Conservation (phyloP, 2,888 invertebrate genomes). For the Lasioglossum zephyrum region DNA sequence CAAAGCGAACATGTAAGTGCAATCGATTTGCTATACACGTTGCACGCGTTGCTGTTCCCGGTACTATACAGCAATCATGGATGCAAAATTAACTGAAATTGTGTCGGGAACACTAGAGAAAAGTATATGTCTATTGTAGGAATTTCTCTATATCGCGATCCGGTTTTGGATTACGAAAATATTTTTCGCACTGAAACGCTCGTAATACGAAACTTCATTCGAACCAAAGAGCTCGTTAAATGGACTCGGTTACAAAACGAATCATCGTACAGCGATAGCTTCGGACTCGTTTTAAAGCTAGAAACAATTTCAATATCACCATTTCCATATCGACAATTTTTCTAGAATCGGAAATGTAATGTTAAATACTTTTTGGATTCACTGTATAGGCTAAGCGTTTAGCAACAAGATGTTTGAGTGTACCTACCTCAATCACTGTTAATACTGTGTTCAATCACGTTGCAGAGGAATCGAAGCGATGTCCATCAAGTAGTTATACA, state of each 20-base stretch:
- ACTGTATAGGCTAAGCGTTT: not conserved
- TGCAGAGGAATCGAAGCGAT: constrained; percentile 79
- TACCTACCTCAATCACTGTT: not conserved
- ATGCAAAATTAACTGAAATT: constrained; percentile 77
- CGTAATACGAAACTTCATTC: not conserved
- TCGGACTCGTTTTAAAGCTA: not conserved
- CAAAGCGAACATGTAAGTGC: constrained; percentile 69
- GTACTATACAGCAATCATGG: constrained; percentile 70
- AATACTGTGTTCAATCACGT: constrained; percentile 42
- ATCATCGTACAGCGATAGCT: too few species aligned
- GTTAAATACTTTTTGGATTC: not conserved
- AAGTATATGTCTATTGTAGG: not conserved
- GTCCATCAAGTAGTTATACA: constrained; percentile 87
- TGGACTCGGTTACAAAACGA: too few species aligned
- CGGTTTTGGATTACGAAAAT: not conserved
- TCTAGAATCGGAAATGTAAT: not conserved
- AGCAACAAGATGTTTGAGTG: not conserved
- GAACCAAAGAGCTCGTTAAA: too few species aligned
- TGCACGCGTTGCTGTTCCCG: constrained; percentile 55
- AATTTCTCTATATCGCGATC: not conserved
- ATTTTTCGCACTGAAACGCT: not conserved
- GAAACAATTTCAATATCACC: not conserved
- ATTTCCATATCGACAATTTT: not conserved
- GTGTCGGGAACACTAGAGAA: constrained; percentile 51
- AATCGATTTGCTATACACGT: constrained; percentile 81